phyloP scores from a whole-genome alignment of 2,113 vertebrate genomes.

The Hystrix cristata region DNA sequence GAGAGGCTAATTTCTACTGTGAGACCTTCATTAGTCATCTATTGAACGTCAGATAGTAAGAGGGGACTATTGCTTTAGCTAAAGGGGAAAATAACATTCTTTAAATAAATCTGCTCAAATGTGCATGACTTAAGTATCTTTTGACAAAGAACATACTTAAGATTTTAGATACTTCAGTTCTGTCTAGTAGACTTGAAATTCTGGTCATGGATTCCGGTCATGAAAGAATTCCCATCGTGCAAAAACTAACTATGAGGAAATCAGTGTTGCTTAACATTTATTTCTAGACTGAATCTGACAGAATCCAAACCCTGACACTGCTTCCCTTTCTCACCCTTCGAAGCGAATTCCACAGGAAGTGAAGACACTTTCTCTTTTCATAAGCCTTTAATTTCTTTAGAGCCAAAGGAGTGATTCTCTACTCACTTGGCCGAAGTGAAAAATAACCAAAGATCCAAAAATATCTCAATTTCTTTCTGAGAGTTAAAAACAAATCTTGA shows the following conservation, averaged over 20 bases:
- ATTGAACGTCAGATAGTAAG: constrained; percentile 12
- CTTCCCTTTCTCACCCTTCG: neutral
- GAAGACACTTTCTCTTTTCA: neutral
- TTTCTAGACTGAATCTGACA: constrained; percentile 57
- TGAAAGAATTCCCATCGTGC: neutral
- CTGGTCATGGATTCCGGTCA: neutral
- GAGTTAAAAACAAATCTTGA: neutral
- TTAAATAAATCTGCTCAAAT: constrained; percentile 57
- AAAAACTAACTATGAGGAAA: constrained; percentile 68
- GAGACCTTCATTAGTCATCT: constrained; percentile 72
- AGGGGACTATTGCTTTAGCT: constrained; percentile 41
- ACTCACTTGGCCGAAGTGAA: neutral
- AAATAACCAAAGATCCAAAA: constrained; percentile 19
- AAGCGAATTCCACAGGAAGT: constrained; percentile 17
- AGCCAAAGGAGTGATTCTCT: neutral
- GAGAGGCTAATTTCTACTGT: constrained; percentile 67
- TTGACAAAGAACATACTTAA: constrained; percentile 56
- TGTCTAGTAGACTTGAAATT: neutral
- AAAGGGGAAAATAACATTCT: constrained; percentile 40
- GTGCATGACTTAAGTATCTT: constrained; percentile 29
- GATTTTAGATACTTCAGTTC: constrained; percentile 42
- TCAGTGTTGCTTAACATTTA: constrained; percentile 43
- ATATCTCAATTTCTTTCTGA: neutral
- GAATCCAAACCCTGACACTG: constrained; percentile 38
- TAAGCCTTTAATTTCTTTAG: neutral